These are phyloP conservation scores for Arctopsyche grandis DNA, from an alignment of 1,140 invertebrate genomes.

Conservation along the genomic window DNA sequence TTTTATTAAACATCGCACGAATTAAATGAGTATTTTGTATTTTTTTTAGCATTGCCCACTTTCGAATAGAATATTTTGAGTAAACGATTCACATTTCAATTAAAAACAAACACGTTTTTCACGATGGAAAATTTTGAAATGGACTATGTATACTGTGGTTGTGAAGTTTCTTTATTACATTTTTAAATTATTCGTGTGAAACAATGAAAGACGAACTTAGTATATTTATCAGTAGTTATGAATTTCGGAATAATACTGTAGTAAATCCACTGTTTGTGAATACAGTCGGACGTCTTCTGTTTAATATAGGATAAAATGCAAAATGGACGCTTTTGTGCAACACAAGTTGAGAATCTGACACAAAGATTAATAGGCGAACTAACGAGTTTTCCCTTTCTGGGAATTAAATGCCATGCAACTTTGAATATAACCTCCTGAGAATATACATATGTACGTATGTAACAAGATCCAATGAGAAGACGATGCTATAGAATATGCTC, in stretches of 20 bases:
- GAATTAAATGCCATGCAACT: constrained; percentile 25
- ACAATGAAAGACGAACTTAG: no score
- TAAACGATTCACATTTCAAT: not conserved
- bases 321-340: not conserved
- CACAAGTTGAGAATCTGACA: constrained; percentile 14
- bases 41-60: not conserved
- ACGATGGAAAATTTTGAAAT: no score
- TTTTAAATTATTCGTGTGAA: no score
- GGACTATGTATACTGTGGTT: no score
- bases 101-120: not conserved
- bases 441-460: no score
- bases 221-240: no score
- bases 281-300: no score
- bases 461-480: not conserved
- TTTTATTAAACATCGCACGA: constrained; percentile 14
- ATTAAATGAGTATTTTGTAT: not conserved
- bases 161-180: no score
- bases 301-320: not conserved
- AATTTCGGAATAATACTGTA: no score
- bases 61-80: not conserved
- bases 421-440: constrained; percentile 8
- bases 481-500: no score
- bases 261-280: no score
- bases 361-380: constrained; percentile 19
- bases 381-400: constrained; percentile 16